A percentile compares a stretch with the other conserved stretches of the same genome.
phyloP scores from a whole-genome alignment of 2,797 vertebrate genomes.

The Nothura maculosa region DNA sequence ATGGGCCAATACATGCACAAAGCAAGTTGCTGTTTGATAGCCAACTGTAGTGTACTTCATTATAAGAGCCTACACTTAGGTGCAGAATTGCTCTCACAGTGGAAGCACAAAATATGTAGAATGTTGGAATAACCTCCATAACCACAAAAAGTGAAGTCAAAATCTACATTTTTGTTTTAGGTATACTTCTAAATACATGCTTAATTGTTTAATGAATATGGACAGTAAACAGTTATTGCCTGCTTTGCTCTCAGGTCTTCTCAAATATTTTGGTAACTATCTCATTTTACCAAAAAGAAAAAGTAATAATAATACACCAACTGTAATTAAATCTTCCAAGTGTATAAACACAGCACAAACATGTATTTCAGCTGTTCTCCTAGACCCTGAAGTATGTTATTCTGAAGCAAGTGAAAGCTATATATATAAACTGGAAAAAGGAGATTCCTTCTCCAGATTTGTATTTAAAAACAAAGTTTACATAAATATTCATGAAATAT shows the following conservation, averaged over 20 bases:
- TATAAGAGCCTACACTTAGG: not conserved
- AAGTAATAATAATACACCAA: not conserved
- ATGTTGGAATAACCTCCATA: not conserved
- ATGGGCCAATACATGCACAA: not conserved
- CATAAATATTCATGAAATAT: not conserved
- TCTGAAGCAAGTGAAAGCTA: not conserved
- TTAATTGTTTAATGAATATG: not conserved
- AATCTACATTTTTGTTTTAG: not conserved
- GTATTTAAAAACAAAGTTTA: not conserved
- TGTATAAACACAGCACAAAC: no score
- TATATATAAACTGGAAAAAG: not conserved
- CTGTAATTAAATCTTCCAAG: not conserved
- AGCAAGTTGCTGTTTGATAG: not conserved
- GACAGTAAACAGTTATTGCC: not conserved
- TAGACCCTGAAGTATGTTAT: not conserved
- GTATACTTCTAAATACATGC: not conserved
- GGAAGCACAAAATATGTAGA: not conserved
- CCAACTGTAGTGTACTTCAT: not conserved
- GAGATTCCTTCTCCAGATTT: not conserved
- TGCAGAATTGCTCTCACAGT: not conserved
- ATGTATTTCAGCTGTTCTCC: not conserved
- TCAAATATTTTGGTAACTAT: not conserved
- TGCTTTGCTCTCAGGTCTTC: not conserved
- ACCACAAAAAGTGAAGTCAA: not conserved
- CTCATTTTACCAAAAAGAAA: not conserved